phyloP scores from a whole-genome alignment of 2,113 vertebrate species.

The Coreoperca whiteheadi region DNA sequence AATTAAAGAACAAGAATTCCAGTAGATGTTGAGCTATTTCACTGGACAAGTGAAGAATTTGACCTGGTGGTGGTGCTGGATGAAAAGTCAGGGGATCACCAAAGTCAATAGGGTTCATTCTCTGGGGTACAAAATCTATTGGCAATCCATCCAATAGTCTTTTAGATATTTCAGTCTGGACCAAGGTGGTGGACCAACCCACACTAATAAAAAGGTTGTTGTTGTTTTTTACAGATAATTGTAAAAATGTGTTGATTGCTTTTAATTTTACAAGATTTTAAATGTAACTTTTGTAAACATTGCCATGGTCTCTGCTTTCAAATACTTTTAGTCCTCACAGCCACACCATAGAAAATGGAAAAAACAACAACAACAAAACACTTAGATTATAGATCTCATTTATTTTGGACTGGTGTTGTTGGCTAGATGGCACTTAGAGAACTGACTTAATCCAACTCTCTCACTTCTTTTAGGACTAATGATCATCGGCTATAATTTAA shows the following conservation, averaged over 20 bases:
- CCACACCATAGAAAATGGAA: background rate
- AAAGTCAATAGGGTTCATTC: background rate
- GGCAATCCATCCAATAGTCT: background rate
- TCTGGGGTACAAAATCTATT: too few relatives aligned
- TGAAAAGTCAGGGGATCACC: background rate
- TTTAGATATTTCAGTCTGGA: background rate
- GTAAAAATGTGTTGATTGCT: background rate
- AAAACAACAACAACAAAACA: background rate
- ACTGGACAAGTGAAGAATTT: background rate
- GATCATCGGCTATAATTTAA: conserved; percentile 59
- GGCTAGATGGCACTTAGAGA: conserved; percentile 1
- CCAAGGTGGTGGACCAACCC: background rate
- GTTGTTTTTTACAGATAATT: too few relatives aligned
- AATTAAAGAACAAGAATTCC: background rate
- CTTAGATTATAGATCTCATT: too few relatives aligned
- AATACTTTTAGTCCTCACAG: background rate
- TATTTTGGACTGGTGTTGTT: background rate
- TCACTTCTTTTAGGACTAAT: conserved; percentile 32
- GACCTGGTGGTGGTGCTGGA: background rate
- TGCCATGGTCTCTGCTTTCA: background rate
- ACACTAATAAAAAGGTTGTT: background rate
- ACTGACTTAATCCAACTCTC: conserved; percentile 39
- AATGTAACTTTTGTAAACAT: background rate
- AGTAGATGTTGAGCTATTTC: background rate
- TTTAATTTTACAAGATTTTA: background rate